These are phyloP conservation scores for Agonum fuliginosum DNA, from an alignment of 2,888 invertebrate genomes.

Conservation along the genomic window DNA sequence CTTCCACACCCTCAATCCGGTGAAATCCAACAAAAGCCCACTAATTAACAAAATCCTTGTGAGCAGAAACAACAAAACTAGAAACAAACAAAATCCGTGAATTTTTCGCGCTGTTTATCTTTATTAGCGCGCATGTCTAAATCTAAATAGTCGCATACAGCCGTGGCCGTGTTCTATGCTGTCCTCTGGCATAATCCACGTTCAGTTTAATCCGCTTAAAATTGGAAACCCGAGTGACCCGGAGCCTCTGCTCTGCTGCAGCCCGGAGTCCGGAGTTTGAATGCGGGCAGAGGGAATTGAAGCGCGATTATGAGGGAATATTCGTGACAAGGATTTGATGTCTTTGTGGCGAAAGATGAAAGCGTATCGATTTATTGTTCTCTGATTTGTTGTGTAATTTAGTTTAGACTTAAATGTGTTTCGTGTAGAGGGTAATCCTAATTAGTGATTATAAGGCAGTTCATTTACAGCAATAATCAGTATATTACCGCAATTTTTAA, in stretches of 20 bases:
- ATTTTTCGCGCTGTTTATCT: slow-evolving; percentile 37
- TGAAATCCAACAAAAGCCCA: slow-evolving; percentile 1
- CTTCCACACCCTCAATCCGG: too few relatives aligned
- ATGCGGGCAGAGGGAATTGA: neutral
- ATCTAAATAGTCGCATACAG: slow-evolving; percentile 20
- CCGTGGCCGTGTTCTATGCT: neutral
- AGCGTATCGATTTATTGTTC: neutral
- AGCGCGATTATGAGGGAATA: too few relatives aligned
- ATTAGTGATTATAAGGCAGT: too few relatives aligned
- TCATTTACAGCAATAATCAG: too few relatives aligned
- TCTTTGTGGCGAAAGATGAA: neutral
- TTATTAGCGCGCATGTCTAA: slow-evolving; percentile 43
- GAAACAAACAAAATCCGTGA: slow-evolving; percentile 8
- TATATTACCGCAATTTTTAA: too few relatives aligned
- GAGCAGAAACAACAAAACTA: slow-evolving; percentile 16
- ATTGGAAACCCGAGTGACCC: slow-evolving; percentile 42
- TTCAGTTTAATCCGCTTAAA: slow-evolving; percentile 45
- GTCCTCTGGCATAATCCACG: slow-evolving; percentile 19
- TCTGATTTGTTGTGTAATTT: too few relatives aligned
- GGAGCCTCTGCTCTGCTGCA: neutral
- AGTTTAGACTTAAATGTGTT: too few relatives aligned
- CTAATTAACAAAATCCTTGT: neutral
- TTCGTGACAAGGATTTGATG: slow-evolving; percentile 3
- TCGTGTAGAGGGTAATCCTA: too few relatives aligned
- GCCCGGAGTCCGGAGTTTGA: neutral